These are phyloP conservation scores for Punctoribates punctum DNA, from an alignment of 2,888 invertebrate species.

Conservation along the genomic window DNA sequence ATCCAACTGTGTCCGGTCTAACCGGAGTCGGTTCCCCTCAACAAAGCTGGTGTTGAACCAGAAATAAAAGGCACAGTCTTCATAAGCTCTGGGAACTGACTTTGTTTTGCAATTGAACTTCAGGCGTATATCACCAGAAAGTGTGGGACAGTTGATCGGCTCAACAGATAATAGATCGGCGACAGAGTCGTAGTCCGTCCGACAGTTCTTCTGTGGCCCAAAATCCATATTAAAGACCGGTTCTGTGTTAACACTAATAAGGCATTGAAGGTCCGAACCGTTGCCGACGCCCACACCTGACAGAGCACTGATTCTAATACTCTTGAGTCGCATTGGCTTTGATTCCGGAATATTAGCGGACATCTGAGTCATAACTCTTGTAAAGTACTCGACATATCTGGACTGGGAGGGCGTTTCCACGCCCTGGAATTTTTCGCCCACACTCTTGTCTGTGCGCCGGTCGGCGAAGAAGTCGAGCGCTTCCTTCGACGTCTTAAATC, in stretches of 20 bases:
- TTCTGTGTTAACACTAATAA: constrained; percentile 52
- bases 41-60: constrained; percentile 59
- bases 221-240: constrained; percentile 54
- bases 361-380: constrained; percentile 53
- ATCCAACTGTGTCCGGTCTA: constrained; percentile 56
- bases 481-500: constrained; percentile 56
- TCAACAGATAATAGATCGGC: constrained; percentile 50
- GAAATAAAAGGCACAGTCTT: constrained; percentile 58
- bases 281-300: constrained; percentile 56
- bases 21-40: constrained; percentile 50
- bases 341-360: constrained; percentile 52
- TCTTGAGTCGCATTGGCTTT: constrained; percentile 52
- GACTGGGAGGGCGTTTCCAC: constrained; percentile 59
- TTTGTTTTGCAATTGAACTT: constrained; percentile 54
- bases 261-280: constrained; percentile 55
- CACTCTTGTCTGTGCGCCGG: constrained; percentile 56
- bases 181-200: constrained; percentile 49
- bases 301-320: constrained; percentile 53
- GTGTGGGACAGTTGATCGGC: constrained; percentile 51
- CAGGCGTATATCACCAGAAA: constrained; percentile 55
- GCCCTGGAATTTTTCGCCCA: constrained; percentile 57
- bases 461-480: constrained; percentile 57
- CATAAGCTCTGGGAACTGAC: constrained; percentile 56
- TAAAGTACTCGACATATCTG: constrained; percentile 58
- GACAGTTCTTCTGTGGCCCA: constrained; percentile 46